phyloP scores from a whole-genome alignment of 2,888 invertebrate species.

The Patella caerulea region DNA sequence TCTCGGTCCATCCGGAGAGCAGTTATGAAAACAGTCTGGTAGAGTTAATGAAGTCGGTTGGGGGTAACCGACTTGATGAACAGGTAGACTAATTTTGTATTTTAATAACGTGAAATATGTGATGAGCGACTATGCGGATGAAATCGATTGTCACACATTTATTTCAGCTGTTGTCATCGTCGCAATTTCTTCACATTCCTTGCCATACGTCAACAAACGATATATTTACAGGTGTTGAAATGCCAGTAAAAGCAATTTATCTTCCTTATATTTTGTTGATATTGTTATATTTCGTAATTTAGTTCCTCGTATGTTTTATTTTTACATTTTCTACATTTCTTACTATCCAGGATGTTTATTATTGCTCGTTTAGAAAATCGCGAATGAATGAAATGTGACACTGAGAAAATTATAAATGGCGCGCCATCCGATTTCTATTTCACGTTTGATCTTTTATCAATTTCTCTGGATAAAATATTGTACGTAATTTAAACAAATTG shows the following conservation, averaged over 20 bases:
- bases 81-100: conserved; percentile 31
- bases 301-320: conserved; percentile 7
- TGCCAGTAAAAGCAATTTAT: too few species aligned
- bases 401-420: conserved; percentile 1
- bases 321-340: conserved; percentile 11
- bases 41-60: conserved; percentile 40
- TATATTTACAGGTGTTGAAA: conserved; percentile 17
- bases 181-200: conserved; percentile 26
- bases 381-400: conserved; percentile 19
- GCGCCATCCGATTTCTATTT: background rate
- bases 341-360: background rate
- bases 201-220: conserved; percentile 31
- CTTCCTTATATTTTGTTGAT: too few species aligned
- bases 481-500: too few species aligned
- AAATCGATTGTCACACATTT: background rate
- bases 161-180: conserved; percentile 14
- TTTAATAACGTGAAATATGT: background rate
- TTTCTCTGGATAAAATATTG: too few species aligned
- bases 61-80: conserved; percentile 37
- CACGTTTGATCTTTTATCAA: too few species aligned
- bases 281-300: too few species aligned
- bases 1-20: conserved; percentile 41
- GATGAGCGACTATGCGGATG: background rate
- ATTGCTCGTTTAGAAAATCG: conserved; percentile 17
- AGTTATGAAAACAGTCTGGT: conserved; percentile 37